Percentiles rank a stretch among this genome's conserved stretches.
Conservation (phyloP, 2,888 invertebrate genomes). For the Poecilobothrus nobilitatus region DNA sequence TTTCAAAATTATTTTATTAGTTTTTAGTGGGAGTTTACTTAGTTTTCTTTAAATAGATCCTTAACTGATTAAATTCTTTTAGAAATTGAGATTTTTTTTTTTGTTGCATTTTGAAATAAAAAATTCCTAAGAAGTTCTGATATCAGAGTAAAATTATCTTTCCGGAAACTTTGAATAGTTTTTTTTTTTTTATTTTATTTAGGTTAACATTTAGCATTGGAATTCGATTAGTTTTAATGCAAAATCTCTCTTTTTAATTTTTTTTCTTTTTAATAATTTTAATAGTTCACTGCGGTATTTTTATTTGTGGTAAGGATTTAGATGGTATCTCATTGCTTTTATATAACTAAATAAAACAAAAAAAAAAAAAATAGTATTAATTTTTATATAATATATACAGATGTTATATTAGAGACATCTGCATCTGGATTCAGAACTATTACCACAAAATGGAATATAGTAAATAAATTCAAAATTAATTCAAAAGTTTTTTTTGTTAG, state of each 20-base stretch:
- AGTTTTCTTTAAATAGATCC: not conserved
- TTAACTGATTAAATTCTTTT: not conserved
- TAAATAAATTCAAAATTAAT: no score
- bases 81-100: not conserved
- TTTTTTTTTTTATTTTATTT: not conserved
- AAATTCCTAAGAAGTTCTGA: not conserved
- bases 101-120: not conserved
- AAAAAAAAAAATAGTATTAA: no score
- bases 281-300: not conserved
- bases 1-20: no score
- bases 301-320: not conserved
- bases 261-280: not conserved
- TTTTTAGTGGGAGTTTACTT: not conserved
- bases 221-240: not conserved
- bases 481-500: no score
- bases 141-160: not conserved
- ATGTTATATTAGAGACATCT: no score
- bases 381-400: no score
- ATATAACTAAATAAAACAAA: no score
- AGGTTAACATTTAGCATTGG: not conserved
- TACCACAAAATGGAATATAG: no score
- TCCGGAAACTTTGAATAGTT: not conserved
- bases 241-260: no score
- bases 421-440: no score
- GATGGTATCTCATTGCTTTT: no score